These are phyloP conservation scores for Drosophila lacteicornis DNA, from an alignment of 1,140 invertebrate species.

Conservation along the genomic window DNA sequence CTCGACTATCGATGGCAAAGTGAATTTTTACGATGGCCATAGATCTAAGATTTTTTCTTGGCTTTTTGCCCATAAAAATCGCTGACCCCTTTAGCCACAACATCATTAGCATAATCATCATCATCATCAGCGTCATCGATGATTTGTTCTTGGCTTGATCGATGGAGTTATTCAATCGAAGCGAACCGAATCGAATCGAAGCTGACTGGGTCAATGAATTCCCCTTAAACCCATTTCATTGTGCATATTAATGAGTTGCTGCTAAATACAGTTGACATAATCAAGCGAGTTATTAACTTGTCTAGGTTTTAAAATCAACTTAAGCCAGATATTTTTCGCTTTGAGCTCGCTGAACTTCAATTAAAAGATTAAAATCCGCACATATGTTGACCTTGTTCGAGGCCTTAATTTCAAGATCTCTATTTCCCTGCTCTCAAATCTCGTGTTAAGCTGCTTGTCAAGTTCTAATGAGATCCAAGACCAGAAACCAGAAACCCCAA, in stretches of 20 bases:
- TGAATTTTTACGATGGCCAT: constrained; percentile 65
- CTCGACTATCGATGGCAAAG: constrained; percentile 50
- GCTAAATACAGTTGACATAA: constrained; percentile 35
- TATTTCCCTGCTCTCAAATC: constrained; percentile 20
- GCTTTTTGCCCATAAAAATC: constrained; percentile 16
- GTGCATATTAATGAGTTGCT: constrained; percentile 42
- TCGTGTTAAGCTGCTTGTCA: constrained; percentile 30
- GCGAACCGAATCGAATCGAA: constrained; percentile 16
- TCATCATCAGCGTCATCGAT: constrained; percentile 13
- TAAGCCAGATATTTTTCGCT: background rate
- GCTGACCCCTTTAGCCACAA: constrained; percentile 43
- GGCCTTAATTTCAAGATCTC: constrained; percentile 21
- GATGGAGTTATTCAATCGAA: constrained; percentile 48
- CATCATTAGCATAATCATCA: constrained; percentile 39
- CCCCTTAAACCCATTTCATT: constrained; percentile 48
- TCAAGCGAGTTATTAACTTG: constrained; percentile 18
- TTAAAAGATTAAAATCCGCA: constrained; percentile 31
- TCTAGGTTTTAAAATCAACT: background rate
- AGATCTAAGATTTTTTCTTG: constrained; percentile 14
- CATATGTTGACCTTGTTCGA: constrained; percentile 31
- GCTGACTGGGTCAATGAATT: constrained; percentile 45
- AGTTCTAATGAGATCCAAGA: constrained; percentile 2
- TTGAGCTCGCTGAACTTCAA: constrained; percentile 12
- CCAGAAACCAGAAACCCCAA: constrained; percentile 25
- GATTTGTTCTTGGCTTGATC: constrained; percentile 53